A percentile compares a stretch with the other conserved stretches of the same genome.
These are phyloP conservation scores for Taeniopygia guttata DNA, from an alignment of 2,797 vertebrate genomes.

Conservation along the genomic window DNA sequence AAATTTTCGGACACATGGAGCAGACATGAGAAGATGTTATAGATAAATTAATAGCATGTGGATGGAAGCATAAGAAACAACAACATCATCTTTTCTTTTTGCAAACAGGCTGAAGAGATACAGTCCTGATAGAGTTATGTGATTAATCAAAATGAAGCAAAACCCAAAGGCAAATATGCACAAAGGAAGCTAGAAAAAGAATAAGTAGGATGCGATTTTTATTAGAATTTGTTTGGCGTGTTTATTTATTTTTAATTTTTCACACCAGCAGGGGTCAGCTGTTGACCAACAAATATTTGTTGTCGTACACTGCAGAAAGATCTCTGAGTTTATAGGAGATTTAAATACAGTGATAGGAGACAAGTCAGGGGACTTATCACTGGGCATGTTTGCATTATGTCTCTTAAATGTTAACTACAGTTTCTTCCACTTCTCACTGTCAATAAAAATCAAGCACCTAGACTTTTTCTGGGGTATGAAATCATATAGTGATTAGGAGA, in stretches of 20 bases:
- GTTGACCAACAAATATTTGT: constrained; percentile 40
- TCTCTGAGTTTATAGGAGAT: neutral
- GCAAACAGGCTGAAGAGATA: neutral
- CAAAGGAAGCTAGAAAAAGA: neutral
- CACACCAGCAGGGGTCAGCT: constrained; percentile 64
- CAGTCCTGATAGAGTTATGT: neutral
- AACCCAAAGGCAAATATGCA: neutral
- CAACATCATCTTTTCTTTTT: neutral
- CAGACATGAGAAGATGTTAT: neutral
- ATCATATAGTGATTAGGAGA: neutral
- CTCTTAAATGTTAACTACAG: neutral
- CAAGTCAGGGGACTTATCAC: neutral
- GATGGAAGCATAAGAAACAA: neutral
- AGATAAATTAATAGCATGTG: neutral
- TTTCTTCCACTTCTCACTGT: neutral
- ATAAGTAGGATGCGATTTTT: neutral
- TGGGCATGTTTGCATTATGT: neutral
- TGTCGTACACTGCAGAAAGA: neutral
- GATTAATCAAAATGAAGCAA: neutral
- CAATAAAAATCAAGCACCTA: neutral
- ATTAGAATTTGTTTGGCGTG: neutral
- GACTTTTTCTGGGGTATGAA: neutral
- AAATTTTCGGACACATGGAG: neutral
- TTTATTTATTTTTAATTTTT: neutral
- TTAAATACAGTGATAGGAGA: neutral